Percentiles rank a stretch among this genome's conserved stretches.
Evolutionary conservation across 23 tunicate genomes (phyloP).

Genomic region (Botrylloides violaceus): DNA sequence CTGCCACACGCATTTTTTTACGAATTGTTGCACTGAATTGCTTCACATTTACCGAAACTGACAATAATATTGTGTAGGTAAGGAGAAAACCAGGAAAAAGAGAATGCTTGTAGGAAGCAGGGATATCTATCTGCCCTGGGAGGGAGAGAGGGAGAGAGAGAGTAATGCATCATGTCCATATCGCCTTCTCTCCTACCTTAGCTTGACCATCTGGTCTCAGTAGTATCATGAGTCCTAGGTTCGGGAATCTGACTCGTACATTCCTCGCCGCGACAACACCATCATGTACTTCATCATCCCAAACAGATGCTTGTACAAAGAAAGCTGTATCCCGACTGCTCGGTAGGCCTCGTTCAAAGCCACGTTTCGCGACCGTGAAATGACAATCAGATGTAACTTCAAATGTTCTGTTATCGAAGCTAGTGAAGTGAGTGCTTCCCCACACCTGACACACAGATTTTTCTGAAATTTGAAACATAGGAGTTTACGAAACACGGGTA

Average conservation of each 20-base stretch:
- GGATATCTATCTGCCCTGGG: too few relatives aligned
- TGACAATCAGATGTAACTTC: conserved; percentile 11
- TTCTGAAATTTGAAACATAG: too few relatives aligned
- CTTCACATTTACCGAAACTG: too few relatives aligned
- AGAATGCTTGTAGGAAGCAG: too few relatives aligned
- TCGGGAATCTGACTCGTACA: conserved; percentile 16
- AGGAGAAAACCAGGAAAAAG: too few relatives aligned
- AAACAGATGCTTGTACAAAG: background rate
- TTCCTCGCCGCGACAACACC: background rate
- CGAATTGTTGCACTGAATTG: too few relatives aligned
- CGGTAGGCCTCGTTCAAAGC: conserved; percentile 2
- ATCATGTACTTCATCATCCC: background rate
- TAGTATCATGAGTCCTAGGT: background rate
- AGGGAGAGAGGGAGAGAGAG: too few relatives aligned
- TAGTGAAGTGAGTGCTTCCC: conserved; percentile 34
- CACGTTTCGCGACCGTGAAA: background rate
- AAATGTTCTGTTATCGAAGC: conserved; percentile 28
- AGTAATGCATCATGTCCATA: too few relatives aligned
- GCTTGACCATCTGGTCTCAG: conserved; percentile 4
- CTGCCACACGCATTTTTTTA: too few relatives aligned
- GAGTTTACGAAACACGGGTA: too few relatives aligned
- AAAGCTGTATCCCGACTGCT: background rate
- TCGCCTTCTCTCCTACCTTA: conserved; percentile 9
- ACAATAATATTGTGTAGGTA: too few relatives aligned
- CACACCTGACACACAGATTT: conserved; percentile 30